Evolutionary conservation across 2,797 vertebrate species (phyloP), one percentile per base, ranked within the genome.

Genomic region (Pelochelys cantorii): DNA sequence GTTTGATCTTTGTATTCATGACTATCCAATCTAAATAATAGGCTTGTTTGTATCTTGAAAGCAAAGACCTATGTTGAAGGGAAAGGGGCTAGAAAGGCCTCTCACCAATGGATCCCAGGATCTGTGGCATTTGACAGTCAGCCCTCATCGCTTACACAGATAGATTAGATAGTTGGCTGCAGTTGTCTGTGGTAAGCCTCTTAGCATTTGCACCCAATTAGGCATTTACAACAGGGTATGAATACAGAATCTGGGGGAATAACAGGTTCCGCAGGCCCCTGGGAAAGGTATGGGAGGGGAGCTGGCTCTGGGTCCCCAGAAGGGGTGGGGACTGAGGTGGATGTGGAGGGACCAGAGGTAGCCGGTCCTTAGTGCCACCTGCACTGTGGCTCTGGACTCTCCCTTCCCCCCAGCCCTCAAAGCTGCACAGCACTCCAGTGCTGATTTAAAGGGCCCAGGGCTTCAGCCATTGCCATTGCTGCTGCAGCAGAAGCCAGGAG

Each of bases 161-260:
- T 79, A 92, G 90, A 90, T 96, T 86, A 94, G 91, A 93, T 93
- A 94, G 93, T 88, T 94, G 94, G 88, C 56, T 57, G 74, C 48
- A 60, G 85, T 42, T 88, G 90, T 90, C 91, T 89, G 80, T 68
- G 93, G 59, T 2, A 95, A 95, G 90, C 79, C 83, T 83, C 54
- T 77, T 77, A 15, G 88, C 81, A 96, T 97, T 96, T 96, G 94
- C 94, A 95, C 94, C 84, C 83, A 88, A 87, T 84, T 82, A 88
- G 93, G 93, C 95, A 97, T 96, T 96, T 94, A 95, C 93, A 89
- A 34, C 10, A 84, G 81, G 83, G n/a, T 92, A 87, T 96, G 93
- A 93, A 94, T 88, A 95, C 95, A 83, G 94, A 89, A 94, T 96
- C 94, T 87, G 8, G 42, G 42, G 42, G 42, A 48, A 7, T 48